Percentiles rank a stretch among this genome's conserved stretches.
Conservation (phyloP, 2,113 vertebrate species). For the Patagioenas fasciata region DNA sequence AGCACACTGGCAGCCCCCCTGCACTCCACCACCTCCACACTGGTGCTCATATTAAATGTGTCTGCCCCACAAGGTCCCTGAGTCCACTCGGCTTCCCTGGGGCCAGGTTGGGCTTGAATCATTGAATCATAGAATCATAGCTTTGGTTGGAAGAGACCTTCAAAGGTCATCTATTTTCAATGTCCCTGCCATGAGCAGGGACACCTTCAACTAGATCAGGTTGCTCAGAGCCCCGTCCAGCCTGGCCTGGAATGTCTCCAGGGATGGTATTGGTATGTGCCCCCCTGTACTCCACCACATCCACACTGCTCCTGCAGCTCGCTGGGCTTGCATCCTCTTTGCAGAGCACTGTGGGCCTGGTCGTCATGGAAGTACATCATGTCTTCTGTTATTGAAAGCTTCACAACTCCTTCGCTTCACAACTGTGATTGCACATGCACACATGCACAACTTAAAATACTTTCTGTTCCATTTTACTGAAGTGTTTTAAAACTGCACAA, state of each 20-base stretch:
- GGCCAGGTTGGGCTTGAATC: too few species aligned
- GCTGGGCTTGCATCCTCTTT: rapidly evolving
- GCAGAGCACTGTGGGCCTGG: background rate
- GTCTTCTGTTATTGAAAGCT: background rate
- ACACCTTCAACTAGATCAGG: too few species aligned
- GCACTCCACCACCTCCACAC: rapidly evolving
- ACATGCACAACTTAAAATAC: background rate
- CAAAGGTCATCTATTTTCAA: too few species aligned
- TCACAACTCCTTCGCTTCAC: background rate
- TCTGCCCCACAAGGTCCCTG: too few species aligned
- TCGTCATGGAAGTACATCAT: background rate
- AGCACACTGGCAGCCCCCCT: rapidly evolving
- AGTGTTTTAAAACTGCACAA: background rate
- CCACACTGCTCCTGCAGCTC: rapidly evolving
- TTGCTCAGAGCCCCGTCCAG: too few species aligned
- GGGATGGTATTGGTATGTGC: too few species aligned
- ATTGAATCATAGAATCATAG: too few species aligned
- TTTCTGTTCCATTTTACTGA: background rate
- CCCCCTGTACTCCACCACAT: rapidly evolving
- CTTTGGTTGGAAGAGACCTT: too few species aligned
- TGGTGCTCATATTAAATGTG: too few species aligned
- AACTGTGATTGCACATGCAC: rapidly evolving
- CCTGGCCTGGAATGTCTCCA: too few species aligned
- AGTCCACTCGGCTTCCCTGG: too few species aligned
- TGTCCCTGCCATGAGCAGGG: too few species aligned